Evolutionary conservation across 2,888 invertebrate species (phyloP).

Genomic region (Minunthozetes semirufus): DNA sequence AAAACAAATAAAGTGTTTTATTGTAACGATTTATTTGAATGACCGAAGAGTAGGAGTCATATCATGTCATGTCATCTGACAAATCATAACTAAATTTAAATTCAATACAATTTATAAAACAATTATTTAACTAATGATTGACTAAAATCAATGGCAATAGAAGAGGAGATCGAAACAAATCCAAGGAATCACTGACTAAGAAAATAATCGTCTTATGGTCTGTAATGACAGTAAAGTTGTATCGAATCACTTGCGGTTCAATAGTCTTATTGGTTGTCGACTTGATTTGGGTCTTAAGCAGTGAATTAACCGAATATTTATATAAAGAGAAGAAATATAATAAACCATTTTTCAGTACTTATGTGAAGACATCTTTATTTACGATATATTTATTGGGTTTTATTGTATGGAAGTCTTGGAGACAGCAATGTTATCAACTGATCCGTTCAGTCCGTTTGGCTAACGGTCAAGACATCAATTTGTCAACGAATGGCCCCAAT

Average conservation of each 20-base stretch:
- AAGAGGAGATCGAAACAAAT: not conserved
- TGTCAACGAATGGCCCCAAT: not conserved
- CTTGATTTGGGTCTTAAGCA: conserved; percentile 90
- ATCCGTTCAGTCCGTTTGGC: not conserved
- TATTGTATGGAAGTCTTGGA: conserved; percentile 81
- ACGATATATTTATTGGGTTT: conserved; percentile 82
- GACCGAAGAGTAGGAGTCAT: not conserved
- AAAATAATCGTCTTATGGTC: not conserved
- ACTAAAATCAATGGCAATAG: not conserved
- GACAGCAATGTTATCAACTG: conserved; percentile 61
- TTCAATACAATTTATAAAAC: not conserved
- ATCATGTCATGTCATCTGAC: not conserved
- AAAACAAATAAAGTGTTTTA: not conserved
- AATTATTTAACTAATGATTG: not conserved
- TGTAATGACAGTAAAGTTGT: conserved; percentile 21
- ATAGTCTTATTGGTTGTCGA: conserved; percentile 81
- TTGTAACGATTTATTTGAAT: not conserved
- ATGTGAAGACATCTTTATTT: conserved; percentile 89
- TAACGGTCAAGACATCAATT: not conserved
- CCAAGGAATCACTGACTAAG: not conserved
- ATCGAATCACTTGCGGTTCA: conserved; percentile 58
- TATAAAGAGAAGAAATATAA: conserved; percentile 68
- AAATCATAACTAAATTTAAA: not conserved
- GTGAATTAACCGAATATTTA: conserved; percentile 67
- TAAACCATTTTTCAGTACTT: conserved; percentile 92